Percentiles rank a stretch among this genome's conserved stretches.
Evolutionary conservation across 1,140 invertebrate genomes (phyloP).

Genomic region (Drosophila baimaii): DNA sequence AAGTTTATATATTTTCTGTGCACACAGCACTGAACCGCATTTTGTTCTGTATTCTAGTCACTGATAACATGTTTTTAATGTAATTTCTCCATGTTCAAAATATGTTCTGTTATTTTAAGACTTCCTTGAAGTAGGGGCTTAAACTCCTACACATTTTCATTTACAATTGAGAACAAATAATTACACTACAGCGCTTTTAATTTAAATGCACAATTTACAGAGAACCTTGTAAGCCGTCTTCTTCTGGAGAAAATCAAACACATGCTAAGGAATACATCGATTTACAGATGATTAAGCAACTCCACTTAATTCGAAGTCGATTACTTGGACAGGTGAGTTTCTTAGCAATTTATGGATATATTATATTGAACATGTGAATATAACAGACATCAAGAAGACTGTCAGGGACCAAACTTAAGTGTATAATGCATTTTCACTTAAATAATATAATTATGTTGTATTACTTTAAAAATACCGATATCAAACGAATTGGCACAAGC

Average conservation of each 20-base stretch:
- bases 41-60: no score
- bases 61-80: background rate
- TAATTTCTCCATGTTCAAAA: background rate
- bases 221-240: slow-evolving; percentile 23
- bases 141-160: no score
- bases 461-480: background rate
- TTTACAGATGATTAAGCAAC: slow-evolving; percentile 61
- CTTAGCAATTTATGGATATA: background rate
- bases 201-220: slow-evolving; percentile 16
- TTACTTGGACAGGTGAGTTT: slow-evolving; percentile 59
- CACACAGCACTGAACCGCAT: background rate
- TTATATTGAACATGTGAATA: no score
- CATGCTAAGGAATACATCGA: slow-evolving; percentile 53
- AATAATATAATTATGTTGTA: no score
- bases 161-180: background rate
- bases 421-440: no score
- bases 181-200: background rate
- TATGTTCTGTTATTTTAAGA: background rate
- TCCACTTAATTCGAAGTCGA: slow-evolving; percentile 57
- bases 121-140: no score
- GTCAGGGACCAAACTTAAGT: no score
- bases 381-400: no score
- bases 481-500: background rate
- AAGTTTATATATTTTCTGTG: no score
- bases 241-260: slow-evolving; percentile 19